Conservation (phyloP, 2,888 invertebrate genomes). For the Dryococelus australis region DNA sequence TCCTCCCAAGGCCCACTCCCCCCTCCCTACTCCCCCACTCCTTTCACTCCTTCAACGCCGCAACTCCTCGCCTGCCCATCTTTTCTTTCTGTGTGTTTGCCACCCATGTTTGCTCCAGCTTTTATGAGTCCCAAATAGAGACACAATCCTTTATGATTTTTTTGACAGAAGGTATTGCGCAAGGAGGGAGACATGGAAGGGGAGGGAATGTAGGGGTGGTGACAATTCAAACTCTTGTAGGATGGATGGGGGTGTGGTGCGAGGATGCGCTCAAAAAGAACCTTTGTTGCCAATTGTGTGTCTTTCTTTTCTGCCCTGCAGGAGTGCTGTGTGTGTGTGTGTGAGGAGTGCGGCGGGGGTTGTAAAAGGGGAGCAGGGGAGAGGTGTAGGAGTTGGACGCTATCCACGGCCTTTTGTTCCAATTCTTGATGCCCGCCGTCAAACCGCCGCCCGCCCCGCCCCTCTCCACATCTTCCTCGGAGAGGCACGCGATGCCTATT, state of each 20-base stretch:
- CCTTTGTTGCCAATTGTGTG: constrained; percentile 47
- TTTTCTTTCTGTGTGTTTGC: constrained; percentile 32
- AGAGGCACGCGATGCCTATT: constrained; percentile 40
- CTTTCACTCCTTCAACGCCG: constrained; percentile 28
- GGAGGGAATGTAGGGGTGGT: constrained; percentile 33
- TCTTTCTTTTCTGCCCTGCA: constrained; percentile 42
- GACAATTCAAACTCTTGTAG: constrained; percentile 45
- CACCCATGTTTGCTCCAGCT: constrained; percentile 43
- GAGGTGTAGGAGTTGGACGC: constrained; percentile 40
- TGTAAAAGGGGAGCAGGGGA: constrained; percentile 22
- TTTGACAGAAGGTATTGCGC: constrained; percentile 44
- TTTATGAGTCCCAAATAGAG: constrained; percentile 46
- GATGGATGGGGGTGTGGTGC: constrained; percentile 18
- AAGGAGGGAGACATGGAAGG: constrained; percentile 21
- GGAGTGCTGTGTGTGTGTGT: neutral
- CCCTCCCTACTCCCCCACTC: neutral
- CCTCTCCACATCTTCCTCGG: neutral
- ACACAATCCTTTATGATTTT: constrained; percentile 46
- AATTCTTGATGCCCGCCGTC: constrained; percentile 47
- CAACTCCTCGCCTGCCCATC: constrained; percentile 24
- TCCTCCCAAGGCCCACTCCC: neutral
- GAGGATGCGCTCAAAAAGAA: constrained; percentile 42
- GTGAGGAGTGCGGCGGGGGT: too few relatives aligned
- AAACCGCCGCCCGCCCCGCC: constrained; percentile 38
- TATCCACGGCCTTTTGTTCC: constrained; percentile 46